Conservation (phyloP, 1,140 invertebrate genomes). For the Formica exsecta region DNA sequence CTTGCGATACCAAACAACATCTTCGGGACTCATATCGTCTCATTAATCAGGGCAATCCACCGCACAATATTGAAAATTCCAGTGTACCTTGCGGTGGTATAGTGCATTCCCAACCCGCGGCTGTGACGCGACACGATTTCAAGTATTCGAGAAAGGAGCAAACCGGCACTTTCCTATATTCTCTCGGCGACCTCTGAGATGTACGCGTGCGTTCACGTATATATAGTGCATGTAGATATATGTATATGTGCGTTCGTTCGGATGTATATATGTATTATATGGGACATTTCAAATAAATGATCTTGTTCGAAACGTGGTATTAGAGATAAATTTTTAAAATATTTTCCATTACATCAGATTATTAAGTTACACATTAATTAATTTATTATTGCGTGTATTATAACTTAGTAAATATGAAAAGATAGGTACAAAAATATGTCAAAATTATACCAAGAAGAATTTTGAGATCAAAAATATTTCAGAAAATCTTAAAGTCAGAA, state of each 20-base stretch:
- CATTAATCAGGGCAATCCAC: conserved; percentile 74
- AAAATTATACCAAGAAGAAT: not conserved
- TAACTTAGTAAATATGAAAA: too few species aligned
- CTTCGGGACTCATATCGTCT: conserved; percentile 64
- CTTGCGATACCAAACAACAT: conserved; percentile 64
- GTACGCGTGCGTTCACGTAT: not conserved
- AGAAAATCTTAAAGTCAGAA: not conserved
- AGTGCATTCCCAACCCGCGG: conserved; percentile 60
- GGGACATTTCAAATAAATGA: not conserved
- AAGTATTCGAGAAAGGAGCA: conserved; percentile 72
- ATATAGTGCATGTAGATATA: not conserved
- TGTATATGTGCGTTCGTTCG: too few species aligned
- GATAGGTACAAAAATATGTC: not conserved
- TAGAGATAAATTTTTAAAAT: not conserved
- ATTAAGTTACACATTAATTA: not conserved
- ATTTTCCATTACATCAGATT: not conserved
- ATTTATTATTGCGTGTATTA: too few species aligned
- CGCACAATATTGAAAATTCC: conserved; percentile 77
- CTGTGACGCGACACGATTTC: conserved; percentile 70
- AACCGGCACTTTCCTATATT: conserved; percentile 3
- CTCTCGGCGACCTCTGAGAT: not conserved
- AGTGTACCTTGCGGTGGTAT: conserved; percentile 30
- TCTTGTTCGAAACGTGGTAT: not conserved
- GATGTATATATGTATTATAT: not conserved
- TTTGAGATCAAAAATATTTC: not conserved